Evolutionary conservation across 2,888 invertebrate genomes (phyloP), one percentile per base, ranked within the genome.

Genomic region (Muscina levida): DNA sequence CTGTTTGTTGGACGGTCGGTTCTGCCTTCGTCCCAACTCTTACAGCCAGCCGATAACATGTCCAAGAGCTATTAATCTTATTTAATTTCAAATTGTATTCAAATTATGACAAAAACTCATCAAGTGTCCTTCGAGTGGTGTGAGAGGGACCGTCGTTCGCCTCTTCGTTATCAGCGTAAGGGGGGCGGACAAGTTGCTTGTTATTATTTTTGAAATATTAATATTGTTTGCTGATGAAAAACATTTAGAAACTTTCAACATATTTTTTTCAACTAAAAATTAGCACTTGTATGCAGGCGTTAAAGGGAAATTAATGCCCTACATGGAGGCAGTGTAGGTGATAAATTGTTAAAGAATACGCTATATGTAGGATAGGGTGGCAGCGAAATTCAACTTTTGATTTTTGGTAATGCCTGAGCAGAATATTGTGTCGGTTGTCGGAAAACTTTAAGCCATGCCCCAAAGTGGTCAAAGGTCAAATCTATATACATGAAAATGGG

Each of bases 31-130:
- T 1, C 24, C n/a, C 19, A 1, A 26, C 10, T 10, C 15, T 8
- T 22, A 10, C 13, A 10, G 44, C 65, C 13, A 10, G 44, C 65
- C 44, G 37, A 57, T 42, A 71, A 72, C 77, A 72, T 75, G 74
- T 70, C 65, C 74, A 70, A 78, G 37, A 44, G 76, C 84, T 86
- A 88, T 88, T 86, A 88, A 88, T 88, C 88, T 86, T 87, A 85
- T 87, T 88, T 88, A 86, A 87, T 88, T 87, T 87, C 86, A 87
- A 85, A 87, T 87, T 87, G 85, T 84, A 78, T 84, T 83, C 81
- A 86, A 87, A 87, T 87, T 86, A 87, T 86, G 85, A 72, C 74
- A 72, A 65, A 74, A 72, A 56, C 65, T 75, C 81, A 65, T 80
- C 80, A 80, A 77, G 73, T 73, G 65, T 70, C 62, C 31, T 44